These are phyloP conservation scores for Sinonovacula constricta DNA, from an alignment of 1,140 invertebrate species.

Conservation along the genomic window DNA sequence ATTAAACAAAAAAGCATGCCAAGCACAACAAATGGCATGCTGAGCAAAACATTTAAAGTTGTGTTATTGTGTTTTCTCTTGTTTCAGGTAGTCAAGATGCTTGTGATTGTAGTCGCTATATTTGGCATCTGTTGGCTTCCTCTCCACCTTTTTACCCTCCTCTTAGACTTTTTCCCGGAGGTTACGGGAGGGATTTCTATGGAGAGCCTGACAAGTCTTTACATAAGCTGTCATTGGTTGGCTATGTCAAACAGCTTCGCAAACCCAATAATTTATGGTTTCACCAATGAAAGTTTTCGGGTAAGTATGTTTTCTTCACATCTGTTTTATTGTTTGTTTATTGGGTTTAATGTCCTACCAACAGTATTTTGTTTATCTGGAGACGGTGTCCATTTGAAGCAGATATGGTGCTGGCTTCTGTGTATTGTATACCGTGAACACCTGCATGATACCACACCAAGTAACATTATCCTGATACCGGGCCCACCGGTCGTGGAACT, in stretches of 20 bases:
- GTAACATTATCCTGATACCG: too few species aligned
- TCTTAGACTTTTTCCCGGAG: slow-evolving; percentile 64
- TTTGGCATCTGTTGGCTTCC: slow-evolving; percentile 93
- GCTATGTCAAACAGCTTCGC: slow-evolving; percentile 88
- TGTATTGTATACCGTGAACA: too few species aligned
- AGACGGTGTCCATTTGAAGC: too few species aligned
- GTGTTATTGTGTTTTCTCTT: background rate
- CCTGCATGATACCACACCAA: too few species aligned
- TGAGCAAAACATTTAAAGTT: background rate
- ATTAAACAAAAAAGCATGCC: too few species aligned
- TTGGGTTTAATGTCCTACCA: too few species aligned
- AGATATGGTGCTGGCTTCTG: too few species aligned
- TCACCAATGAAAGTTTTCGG: slow-evolving; percentile 92
- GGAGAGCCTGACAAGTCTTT: slow-evolving; percentile 60
- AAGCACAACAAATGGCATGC: background rate
- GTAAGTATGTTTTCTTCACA: too few species aligned
- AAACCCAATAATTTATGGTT: slow-evolving; percentile 93
- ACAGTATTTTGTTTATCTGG: too few species aligned
- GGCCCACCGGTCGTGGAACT: too few species aligned
- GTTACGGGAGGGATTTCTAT: slow-evolving; percentile 29
- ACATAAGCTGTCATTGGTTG: slow-evolving; percentile 79
- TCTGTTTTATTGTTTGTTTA: too few species aligned
- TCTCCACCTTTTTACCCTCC: slow-evolving; percentile 83
- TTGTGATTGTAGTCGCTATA: slow-evolving; percentile 90
- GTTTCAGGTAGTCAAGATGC: slow-evolving; percentile 93